Evolutionary conservation across 2,888 invertebrate genomes (phyloP), one percentile per base, ranked within the genome.

Genomic region (Sesia apiformis): DNA sequence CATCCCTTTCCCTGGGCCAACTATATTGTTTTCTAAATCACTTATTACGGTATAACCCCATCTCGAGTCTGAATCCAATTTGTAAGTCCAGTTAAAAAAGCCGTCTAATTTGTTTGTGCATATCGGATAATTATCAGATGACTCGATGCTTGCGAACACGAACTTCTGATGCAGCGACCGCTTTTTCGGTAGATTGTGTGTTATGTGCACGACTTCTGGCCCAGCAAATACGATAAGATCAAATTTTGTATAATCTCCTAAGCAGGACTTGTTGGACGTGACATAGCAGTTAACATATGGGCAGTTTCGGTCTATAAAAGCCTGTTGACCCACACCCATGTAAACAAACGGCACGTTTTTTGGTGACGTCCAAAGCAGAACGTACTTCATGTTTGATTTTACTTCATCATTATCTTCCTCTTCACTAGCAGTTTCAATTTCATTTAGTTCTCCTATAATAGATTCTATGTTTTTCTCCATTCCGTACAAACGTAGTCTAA

Each of bases 71-170:
- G 79, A 77, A 58, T 74, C 62, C 1, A 77, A 56, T 60, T 69
- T 77, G 51, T 70, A 81, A 0, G 79, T 79, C 70, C 74, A 75
- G 58, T 81, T 81, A 51, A 81, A 81, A 40, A 64, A 76, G 5
- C 62, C 59, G 42, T 81, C 62, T n/a, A 65, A 73, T 50, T 46
- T 62, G 23, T 61, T 43, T 7, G 70, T 56, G 51, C 69, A 70
- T 1, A 72, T 46, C 0, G 75, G 76, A 54, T 78, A 78, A 56
- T 76, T 63, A 3, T 62, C 60, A 1, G 77, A 60, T 3, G 80
- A 70, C 60, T 81, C 81, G 39, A 70, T 65, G 41, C 64, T 72
- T 3, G 67, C 65, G 53, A 71, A 74, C 3, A 72, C 67, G 50
- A 70, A 78, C 57, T 71, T 72, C 55, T 76, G 76, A 4, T 66